Evolutionary conservation across 2,113 vertebrate species (phyloP).

Genomic region (Chelonoidis abingdonii): DNA sequence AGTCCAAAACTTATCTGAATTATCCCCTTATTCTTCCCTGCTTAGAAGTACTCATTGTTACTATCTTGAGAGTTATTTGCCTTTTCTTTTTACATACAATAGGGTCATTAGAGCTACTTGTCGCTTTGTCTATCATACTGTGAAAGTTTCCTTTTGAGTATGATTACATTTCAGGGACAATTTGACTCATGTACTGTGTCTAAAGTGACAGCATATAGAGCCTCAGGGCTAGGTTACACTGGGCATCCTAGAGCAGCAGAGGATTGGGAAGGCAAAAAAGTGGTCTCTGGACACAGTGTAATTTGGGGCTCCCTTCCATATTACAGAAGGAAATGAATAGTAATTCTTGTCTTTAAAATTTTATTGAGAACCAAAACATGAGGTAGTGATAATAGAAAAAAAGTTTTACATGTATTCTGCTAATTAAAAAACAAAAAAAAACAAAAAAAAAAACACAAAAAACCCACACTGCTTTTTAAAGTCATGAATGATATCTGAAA

Average conservation of each 20-base stretch:
- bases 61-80: background rate
- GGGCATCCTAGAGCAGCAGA: background rate
- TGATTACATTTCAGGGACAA: background rate
- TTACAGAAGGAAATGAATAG: background rate
- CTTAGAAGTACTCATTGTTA: background rate
- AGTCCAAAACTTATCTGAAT: background rate
- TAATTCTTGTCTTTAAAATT: background rate
- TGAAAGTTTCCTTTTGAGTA: background rate
- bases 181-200: rapidly evolving
- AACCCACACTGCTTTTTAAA: background rate
- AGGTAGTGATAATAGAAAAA: background rate
- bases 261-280: background rate
- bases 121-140: background rate
- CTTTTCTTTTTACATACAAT: background rate
- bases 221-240: background rate
- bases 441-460: too few species aligned
- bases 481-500: background rate
- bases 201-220: background rate
- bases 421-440: background rate
- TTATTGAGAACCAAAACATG: background rate
- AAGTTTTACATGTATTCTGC: background rate
- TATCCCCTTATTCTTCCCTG: background rate
- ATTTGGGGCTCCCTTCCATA: background rate
- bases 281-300: background rate
- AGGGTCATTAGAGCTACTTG: background rate